These are phyloP conservation scores for Falco peregrinus DNA, from an alignment of 2,797 vertebrate species.

Conservation along the genomic window DNA sequence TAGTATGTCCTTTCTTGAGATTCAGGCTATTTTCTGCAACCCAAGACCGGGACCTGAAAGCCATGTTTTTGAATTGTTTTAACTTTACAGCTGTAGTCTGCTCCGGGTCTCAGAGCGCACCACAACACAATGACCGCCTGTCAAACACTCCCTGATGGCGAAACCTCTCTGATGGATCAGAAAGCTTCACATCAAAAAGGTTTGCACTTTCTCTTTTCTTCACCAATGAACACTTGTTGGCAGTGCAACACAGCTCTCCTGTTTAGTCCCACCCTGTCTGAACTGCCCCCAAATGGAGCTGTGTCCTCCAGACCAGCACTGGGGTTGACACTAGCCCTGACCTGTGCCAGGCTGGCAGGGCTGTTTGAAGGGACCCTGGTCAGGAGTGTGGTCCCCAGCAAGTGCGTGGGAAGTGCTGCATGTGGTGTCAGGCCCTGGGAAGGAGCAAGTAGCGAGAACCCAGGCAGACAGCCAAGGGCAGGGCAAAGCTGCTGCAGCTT, in stretches of 20 bases:
- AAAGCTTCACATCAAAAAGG: background rate
- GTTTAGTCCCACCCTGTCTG: background rate
- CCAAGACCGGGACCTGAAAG: background rate
- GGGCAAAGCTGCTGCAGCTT: background rate
- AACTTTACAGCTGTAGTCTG: background rate
- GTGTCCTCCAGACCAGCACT: background rate
- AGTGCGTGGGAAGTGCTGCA: background rate
- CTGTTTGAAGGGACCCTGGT: background rate
- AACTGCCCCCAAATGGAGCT: background rate
- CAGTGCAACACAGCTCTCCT: background rate
- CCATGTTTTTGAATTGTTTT: background rate
- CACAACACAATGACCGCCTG: background rate
- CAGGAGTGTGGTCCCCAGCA: background rate
- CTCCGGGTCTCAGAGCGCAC: background rate
- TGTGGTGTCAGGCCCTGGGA: background rate
- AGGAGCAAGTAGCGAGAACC: background rate
- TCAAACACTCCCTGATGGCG: background rate
- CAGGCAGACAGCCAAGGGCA: background rate
- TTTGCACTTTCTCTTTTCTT: background rate
- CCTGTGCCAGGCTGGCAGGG: background rate
- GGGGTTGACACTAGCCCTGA: fast-evolving
- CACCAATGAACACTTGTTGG: background rate
- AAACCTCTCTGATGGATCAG: background rate
- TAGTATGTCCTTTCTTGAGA: background rate
- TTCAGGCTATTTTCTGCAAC: background rate